Evolutionary conservation across 2,888 invertebrate species (phyloP), one percentile per base, ranked within the genome.

Genomic region (Andrena minutula): DNA sequence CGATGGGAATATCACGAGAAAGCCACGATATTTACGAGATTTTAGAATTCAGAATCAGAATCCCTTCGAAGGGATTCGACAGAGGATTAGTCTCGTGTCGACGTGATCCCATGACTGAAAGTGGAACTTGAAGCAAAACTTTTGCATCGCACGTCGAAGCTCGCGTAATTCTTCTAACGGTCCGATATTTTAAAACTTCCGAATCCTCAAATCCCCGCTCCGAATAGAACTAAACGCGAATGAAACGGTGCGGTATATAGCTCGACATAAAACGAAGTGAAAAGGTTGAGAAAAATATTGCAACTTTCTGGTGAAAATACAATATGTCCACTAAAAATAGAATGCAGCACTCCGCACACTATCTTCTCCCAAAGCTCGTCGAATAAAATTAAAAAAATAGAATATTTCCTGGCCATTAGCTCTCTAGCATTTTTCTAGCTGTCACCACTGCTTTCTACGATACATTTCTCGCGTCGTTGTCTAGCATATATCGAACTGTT

Each of bases 321-420:
- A 41, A 41, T 41, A 58, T 63, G 28, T 35, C 23, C 12, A 49
- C 68, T 79, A 80, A 72, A 79, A 79, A 79, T 80, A 80, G 79
- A 78, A 28, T 47, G 49, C 35, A 63, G 49, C 71, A 56, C 30
- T 78, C 5, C 47, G 41, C 10, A 49, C 49, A 61, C 65, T 71
- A 53, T 65, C 78, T 63, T 56, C 72, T 61, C 72, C 68, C 65
- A 47, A 58, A 49, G 56, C 20, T n/a, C 8, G n/a, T 32, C 32
- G 20, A 53, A 66, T 75, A 63, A n/a, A 56, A 76, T 64, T 20
- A 20, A 32, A 64, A 78, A 76, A 68, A 28, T 49, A 28, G 0
- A 61, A 32, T 32, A 23, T 8, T 23, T 26, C 26, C 23, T 12
- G n/a, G 32, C 12, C 12, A 1, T 32, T 6, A 8, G 12, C 41